Percentiles rank a stretch among this genome's conserved stretches.
Evolutionary conservation across 2,113 vertebrate species (phyloP).

Genomic region (Falcunculus frontatus): DNA sequence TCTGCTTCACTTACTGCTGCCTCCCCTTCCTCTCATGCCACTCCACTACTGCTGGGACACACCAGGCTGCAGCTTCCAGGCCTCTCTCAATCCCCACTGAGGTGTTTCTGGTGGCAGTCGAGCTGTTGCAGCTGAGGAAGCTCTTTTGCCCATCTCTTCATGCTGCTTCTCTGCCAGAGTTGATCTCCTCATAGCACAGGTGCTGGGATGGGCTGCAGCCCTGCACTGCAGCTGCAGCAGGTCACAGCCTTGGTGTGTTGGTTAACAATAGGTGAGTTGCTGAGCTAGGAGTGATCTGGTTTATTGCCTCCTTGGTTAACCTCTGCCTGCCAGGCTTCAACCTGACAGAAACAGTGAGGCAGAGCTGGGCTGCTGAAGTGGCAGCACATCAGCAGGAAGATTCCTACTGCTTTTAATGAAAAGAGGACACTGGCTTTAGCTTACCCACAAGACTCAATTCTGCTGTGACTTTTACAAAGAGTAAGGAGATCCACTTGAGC

Average conservation of each 20-base stretch:
- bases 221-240: neutral
- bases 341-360: neutral
- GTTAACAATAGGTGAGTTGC: neutral
- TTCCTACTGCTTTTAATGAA: neutral
- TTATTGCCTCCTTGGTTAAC: neutral
- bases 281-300: neutral
- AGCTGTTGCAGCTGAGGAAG: neutral
- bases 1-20: neutral
- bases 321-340: neutral
- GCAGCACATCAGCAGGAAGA: neutral
- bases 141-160: neutral
- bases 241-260: neutral
- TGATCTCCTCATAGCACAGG: neutral
- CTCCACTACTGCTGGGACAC: neutral
- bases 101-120: neutral
- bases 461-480: neutral
- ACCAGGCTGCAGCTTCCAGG: neutral
- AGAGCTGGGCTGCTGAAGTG: neutral
- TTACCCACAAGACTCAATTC: neutral
- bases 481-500: neutral
- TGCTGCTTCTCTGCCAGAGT: neutral
- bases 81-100: neutral
- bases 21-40: neutral
- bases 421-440: neutral
- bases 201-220: neutral